Conservation (phyloP, 2,113 vertebrate species). For the Tupaia tana region DNA sequence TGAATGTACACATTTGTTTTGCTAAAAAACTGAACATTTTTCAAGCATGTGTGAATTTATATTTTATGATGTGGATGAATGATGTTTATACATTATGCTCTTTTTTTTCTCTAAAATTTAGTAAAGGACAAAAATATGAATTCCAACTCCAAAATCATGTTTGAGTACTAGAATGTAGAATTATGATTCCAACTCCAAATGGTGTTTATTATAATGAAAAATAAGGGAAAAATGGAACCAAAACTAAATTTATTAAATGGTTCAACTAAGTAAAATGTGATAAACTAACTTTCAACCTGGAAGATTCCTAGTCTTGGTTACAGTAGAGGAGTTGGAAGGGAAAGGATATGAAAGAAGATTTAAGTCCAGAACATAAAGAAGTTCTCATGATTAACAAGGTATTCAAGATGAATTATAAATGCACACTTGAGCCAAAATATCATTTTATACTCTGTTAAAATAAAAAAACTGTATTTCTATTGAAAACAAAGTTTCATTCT, state of each 20-base stretch:
- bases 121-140: conserved; percentile 51
- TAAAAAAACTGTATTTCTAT: background rate
- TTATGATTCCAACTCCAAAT: background rate
- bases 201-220: background rate
- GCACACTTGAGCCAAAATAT: background rate
- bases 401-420: conserved; percentile 27
- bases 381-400: background rate
- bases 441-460: background rate
- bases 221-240: background rate
- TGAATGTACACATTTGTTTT: conserved; percentile 71
- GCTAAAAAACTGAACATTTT: conserved; percentile 60
- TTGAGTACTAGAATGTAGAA: conserved; percentile 27
- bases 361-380: background rate
- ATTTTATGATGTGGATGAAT: conserved; percentile 75
- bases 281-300: background rate
- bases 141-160: conserved; percentile 54
- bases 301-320: background rate
- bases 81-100: conserved; percentile 43
- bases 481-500: background rate
- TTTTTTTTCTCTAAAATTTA: conserved; percentile 62
- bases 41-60: conserved; percentile 61
- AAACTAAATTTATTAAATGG: background rate
- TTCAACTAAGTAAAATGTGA: background rate
- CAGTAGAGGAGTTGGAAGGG: background rate
- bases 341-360: background rate